phyloP scores from a whole-genome alignment of 2,888 invertebrate species.

The Elgonia sp. region DNA sequence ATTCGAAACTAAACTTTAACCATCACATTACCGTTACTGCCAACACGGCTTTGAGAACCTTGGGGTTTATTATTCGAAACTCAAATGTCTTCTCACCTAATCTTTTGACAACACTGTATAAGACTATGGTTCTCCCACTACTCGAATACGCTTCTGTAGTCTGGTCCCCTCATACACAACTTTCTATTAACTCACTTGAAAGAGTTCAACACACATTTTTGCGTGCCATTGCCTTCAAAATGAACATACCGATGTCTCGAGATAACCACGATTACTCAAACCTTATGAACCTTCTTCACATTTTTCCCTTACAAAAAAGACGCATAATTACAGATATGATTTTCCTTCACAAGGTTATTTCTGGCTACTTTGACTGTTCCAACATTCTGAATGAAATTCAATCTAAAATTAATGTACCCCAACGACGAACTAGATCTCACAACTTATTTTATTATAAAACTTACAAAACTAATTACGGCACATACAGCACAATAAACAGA shows the following conservation, averaged over 20 bases:
- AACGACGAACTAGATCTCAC: not conserved
- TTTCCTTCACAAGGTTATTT: not conserved
- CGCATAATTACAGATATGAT: not conserved
- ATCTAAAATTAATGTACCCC: conserved; percentile 13
- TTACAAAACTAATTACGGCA: not conserved
- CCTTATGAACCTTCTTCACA: not conserved
- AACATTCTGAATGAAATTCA: not conserved
- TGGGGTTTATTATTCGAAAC: no score
- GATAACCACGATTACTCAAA: not conserved
- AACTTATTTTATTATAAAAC: no score
- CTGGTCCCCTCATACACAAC: not conserved
- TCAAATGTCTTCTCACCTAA: no score
- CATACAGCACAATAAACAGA: not conserved
- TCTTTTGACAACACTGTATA: no score
- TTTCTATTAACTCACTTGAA: not conserved
- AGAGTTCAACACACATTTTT: conserved; percentile 6
- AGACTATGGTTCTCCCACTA: not conserved
- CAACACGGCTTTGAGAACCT: no score
- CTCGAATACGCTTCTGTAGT: not conserved
- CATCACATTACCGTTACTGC: no score
- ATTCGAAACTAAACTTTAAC: no score
- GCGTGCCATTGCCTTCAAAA: not conserved
- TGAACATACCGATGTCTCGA: not conserved
- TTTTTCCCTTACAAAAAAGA: not conserved
- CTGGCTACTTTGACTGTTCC: not conserved